Percentiles rank a stretch among this genome's conserved stretches.
Evolutionary conservation across 2,888 invertebrate species (phyloP).

Genomic region (Julus scandinavius): DNA sequence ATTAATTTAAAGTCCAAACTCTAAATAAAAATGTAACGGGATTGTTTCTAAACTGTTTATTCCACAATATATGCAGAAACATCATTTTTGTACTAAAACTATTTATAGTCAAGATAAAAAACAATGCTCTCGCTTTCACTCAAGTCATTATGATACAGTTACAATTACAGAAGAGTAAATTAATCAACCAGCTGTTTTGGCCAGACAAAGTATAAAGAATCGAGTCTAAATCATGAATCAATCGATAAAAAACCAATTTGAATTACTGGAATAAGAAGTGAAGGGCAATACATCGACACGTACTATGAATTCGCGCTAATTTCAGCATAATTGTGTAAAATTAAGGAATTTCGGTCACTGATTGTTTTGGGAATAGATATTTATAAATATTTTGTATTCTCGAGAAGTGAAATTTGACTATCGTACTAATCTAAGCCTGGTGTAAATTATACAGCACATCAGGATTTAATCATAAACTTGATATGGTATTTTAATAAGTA

Average conservation of each 20-base stretch:
- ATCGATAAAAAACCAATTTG: neutral
- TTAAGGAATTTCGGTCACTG: neutral
- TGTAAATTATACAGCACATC: neutral
- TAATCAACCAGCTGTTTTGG: neutral
- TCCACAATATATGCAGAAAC: slow-evolving; percentile 21
- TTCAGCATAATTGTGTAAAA: neutral
- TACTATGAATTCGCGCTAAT: neutral
- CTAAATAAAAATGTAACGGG: neutral
- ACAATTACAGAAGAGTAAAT: neutral
- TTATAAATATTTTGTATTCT: neutral
- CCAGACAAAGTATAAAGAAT: neutral
- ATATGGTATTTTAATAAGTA: slow-evolving; percentile 21
- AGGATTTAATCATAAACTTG: slow-evolving; percentile 3
- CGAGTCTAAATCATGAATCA: neutral
- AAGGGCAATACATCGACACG: neutral
- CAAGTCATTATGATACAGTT: neutral
- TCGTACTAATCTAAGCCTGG: neutral
- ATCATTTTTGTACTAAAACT: slow-evolving; percentile 5
- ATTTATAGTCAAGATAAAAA: slow-evolving; percentile 14
- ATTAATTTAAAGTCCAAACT: no score
- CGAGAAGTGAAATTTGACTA: neutral
- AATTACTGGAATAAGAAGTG: neutral
- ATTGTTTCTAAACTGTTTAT: neutral
- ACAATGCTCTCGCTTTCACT: neutral
- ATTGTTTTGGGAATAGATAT: neutral